These are phyloP conservation scores for Leptopterna dolabrata DNA, from an alignment of 2,888 invertebrate genomes.

Conservation along the genomic window DNA sequence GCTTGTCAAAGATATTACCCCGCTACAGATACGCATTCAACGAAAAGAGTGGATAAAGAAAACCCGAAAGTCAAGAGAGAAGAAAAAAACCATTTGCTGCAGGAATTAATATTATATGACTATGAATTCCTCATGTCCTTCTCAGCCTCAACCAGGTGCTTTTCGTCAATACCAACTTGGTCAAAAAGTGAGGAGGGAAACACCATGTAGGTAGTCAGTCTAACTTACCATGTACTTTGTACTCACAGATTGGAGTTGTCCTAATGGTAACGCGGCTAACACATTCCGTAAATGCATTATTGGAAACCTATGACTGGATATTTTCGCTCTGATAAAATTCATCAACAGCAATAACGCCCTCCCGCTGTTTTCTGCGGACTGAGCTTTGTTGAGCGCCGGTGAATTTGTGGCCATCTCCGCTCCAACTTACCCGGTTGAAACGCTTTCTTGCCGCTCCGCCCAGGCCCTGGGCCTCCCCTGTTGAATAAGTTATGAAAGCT, in stretches of 20 bases:
- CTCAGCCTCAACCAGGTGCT: too few species aligned
- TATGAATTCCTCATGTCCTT: too few species aligned
- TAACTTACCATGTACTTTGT: too few species aligned
- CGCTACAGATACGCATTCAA: background rate
- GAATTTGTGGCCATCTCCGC: background rate
- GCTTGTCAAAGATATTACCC: background rate
- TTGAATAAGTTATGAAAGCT: conserved; percentile 7
- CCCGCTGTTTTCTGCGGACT: background rate
- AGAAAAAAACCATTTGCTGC: too few species aligned
- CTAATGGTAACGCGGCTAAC: too few species aligned
- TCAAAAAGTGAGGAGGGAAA: too few species aligned
- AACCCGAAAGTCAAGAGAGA: background rate
- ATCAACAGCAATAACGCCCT: background rate
- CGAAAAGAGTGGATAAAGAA: background rate
- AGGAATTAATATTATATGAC: too few species aligned
- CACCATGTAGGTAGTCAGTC: too few species aligned
- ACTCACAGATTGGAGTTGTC: background rate
- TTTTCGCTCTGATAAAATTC: background rate
- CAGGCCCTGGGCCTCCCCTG: background rate
- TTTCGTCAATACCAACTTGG: too few species aligned
- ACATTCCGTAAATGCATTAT: too few species aligned
- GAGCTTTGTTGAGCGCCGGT: background rate
- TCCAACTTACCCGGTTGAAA: background rate
- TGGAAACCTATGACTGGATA: background rate
- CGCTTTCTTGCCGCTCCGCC: background rate